Base-by-base conservation (phyloP, 2,797 vertebrate species). In the Ambastaia sidthimunki region DNA sequence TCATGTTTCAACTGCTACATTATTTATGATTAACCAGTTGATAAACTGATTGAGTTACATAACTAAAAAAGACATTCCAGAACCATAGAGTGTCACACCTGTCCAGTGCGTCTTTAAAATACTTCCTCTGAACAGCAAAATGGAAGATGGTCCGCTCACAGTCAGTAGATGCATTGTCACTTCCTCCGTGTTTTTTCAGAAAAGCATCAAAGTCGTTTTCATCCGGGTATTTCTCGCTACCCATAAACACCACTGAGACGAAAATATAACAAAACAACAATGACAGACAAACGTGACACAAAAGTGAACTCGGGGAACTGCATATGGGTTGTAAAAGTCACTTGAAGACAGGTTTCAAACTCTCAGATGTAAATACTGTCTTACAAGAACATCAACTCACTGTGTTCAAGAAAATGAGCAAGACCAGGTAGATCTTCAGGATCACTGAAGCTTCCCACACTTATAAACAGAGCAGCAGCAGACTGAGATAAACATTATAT, bases 371-470 rank as follows among this genome's bases (percentile, higher is more conserved):
- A 31, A 31, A 31, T 31, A 31, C 31, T 31, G 31, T 31, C 31
- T 31, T 31, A 31, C 31, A 31, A 31, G 4, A 31, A 31, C 31
- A 31, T 31, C 31, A 23, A 92, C 96, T 92, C 93, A 99, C 98
- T 99, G 86, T 99, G 98, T 82, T 99, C 98, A 90, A 99, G 94
- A 91, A 99, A 98, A 91, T 99, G 98, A 73, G 98, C 98, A 80
- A 99, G 93, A 85, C 98, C 98, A 0, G 97, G 97, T 18, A 99
- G 93, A 87, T 98, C 96, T 66, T 96, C 95, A 0, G 98, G 98
- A 88, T 99, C 97, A 82, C 96, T 97, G 93, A 99, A 99, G 90
- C 97, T 98, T 86, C 98, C 98, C 44, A 97, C 95, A 52, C 92
- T 91, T 87, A 99, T 91, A 83, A 97, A 98, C 60, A 99, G 95